phyloP scores from a whole-genome alignment of 2,113 vertebrate species.

The Anseranas semipalmata region DNA sequence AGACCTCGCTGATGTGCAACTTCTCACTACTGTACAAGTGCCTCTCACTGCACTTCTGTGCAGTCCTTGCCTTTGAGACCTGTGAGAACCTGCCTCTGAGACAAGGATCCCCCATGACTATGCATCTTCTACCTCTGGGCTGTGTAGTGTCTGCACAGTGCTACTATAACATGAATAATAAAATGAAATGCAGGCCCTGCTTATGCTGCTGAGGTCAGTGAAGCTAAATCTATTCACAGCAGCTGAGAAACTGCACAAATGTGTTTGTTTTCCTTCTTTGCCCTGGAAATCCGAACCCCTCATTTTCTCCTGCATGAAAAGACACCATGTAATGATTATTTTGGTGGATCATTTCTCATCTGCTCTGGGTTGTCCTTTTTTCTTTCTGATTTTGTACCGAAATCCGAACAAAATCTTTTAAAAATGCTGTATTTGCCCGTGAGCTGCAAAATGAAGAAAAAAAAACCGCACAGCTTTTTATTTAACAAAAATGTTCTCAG shows the following conservation, averaged over 20 bases:
- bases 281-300: slow-evolving; percentile 15
- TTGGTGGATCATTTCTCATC: slow-evolving; percentile 52
- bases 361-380: background rate
- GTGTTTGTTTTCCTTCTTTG: slow-evolving; percentile 40
- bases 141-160: background rate
- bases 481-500: slow-evolving; percentile 11
- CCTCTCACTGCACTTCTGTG: background rate
- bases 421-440: slow-evolving; percentile 41
- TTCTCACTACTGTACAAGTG: background rate
- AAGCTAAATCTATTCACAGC: slow-evolving; percentile 40
- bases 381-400: background rate
- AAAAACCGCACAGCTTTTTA: background rate
- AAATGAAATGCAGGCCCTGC: background rate
- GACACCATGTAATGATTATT: slow-evolving; percentile 29
- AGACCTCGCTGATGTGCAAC: background rate
- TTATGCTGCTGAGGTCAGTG: background rate
- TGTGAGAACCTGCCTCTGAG: background rate
- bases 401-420: slow-evolving; percentile 28
- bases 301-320: slow-evolving; percentile 51
- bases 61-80: background rate
- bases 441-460: background rate
- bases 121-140: background rate
- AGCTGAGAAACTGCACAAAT: background rate
- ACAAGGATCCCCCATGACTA: background rate
- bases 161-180: background rate